A percentile compares a stretch with the other conserved stretches of the same genome.
Conservation (phyloP, 2,888 invertebrate species). For the Lasioglossum malachurum region DNA sequence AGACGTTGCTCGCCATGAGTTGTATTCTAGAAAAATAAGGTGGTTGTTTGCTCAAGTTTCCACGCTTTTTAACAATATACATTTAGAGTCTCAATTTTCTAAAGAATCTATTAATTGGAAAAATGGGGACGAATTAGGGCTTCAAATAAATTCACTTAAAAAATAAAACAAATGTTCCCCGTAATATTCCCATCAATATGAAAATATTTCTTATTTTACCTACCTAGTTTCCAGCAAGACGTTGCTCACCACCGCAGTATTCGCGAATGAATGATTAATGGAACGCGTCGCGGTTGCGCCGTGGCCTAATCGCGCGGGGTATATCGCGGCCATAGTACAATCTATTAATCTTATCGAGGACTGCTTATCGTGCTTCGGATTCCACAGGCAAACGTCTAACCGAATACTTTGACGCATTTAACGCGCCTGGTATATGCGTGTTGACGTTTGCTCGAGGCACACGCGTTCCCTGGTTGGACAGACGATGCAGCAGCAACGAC, state of each 20-base stretch:
- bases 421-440: not conserved
- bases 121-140: too few species aligned
- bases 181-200: too few species aligned
- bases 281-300: conserved; percentile 17
- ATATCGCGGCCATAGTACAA: not conserved
- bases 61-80: too few species aligned
- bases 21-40: too few species aligned
- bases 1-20: not conserved
- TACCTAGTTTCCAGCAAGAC: not conserved
- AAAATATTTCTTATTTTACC: not conserved
- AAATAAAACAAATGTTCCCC: too few species aligned
- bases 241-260: not conserved
- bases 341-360: conserved; percentile 58
- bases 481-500: not conserved
- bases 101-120: too few species aligned
- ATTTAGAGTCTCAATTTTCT: too few species aligned
- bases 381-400: conserved; percentile 28
- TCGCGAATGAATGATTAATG: conserved; percentile 58
- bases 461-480: not conserved
- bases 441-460: not conserved
- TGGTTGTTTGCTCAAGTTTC: too few species aligned
- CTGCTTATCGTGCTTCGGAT: conserved; percentile 31
- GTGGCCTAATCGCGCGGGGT: conserved; percentile 22
- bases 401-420: conserved; percentile 36
- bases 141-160: too few species aligned